These are phyloP conservation scores for Porites lobata DNA, from an alignment of 92 coral and sea anemone species.

Conservation along the genomic window DNA sequence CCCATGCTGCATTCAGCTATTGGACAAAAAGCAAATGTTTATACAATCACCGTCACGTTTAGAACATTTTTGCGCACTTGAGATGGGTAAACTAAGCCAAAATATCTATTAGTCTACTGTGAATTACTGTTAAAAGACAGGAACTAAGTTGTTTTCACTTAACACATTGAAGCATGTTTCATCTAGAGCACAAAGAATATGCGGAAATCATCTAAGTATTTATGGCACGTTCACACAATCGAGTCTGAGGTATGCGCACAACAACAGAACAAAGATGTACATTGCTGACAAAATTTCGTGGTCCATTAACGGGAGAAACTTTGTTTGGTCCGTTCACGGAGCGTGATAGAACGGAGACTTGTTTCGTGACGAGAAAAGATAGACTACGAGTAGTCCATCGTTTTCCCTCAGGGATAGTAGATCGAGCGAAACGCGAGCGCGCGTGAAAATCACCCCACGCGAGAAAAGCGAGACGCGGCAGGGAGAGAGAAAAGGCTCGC, in stretches of 20 bases:
- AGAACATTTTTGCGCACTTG: neutral
- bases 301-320: neutral
- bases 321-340: no score
- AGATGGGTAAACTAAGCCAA: no score
- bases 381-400: no score
- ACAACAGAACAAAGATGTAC: neutral
- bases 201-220: neutral
- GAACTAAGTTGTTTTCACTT: neutral
- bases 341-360: no score
- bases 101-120: neutral
- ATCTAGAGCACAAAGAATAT: neutral
- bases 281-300: neutral
- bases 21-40: conserved; percentile 8
- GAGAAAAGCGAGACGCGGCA: no score
- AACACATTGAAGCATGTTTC: neutral
- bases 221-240: neutral
- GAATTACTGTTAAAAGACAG: no score
- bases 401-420: no score
- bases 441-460: no score
- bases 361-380: no score
- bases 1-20: neutral
- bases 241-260: neutral
- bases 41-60: conserved; percentile 16
- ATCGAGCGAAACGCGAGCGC: no score
- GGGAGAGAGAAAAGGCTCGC: no score